Evolutionary conservation across 1,140 invertebrate genomes (phyloP).

Genomic region (Neodiprion lecontei): DNA sequence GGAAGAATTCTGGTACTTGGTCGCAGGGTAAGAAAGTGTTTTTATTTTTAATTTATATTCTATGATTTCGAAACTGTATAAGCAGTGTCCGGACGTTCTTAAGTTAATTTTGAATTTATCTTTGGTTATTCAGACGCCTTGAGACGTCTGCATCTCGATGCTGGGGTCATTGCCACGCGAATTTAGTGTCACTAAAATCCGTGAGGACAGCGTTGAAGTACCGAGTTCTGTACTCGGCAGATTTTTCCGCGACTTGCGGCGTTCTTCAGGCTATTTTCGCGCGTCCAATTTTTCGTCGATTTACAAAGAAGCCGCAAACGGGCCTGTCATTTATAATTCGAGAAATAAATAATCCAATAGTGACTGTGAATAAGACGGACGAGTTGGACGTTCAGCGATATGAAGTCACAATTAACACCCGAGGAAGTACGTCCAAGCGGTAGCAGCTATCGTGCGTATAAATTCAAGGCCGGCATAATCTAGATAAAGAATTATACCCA

Average conservation of each 20-base stretch:
- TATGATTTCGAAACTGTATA: too few species aligned
- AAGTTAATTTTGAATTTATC: not conserved
- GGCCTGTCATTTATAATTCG: too few species aligned
- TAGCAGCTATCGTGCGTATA: too few species aligned
- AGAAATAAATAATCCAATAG: too few species aligned
- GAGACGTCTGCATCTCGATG: not conserved
- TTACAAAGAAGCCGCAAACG: not conserved
- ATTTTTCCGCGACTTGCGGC: not conserved
- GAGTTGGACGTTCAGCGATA: too few species aligned
- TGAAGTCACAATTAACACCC: too few species aligned
- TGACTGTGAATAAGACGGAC: too few species aligned
- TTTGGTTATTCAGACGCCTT: not conserved
- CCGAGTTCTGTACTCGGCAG: not conserved
- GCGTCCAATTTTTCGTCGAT: not conserved
- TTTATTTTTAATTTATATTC: too few species aligned
- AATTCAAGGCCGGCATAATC: too few species aligned
- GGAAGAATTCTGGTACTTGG: not conserved
- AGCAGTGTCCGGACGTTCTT: not conserved
- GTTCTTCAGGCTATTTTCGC: not conserved
- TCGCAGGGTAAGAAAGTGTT: too few species aligned
- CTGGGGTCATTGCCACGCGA: not conserved
- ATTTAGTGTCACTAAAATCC: not conserved
- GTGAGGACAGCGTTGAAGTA: not conserved
- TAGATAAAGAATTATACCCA: too few species aligned
- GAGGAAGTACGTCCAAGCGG: too few species aligned